These are phyloP conservation scores for Heliangelus exortis DNA, from an alignment of 2,797 vertebrate species.

Conservation along the genomic window DNA sequence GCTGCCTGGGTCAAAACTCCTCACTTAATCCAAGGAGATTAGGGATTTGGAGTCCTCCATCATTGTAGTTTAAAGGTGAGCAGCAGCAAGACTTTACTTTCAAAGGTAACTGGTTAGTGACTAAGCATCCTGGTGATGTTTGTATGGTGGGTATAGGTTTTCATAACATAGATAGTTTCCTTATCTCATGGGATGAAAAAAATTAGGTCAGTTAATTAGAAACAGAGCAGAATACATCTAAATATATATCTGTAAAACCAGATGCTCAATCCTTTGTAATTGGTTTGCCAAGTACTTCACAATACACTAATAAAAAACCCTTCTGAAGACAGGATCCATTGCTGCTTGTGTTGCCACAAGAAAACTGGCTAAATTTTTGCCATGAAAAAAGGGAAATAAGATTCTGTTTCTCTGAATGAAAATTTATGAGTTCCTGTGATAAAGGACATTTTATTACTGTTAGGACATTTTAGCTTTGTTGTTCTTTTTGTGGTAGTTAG, in stretches of 20 bases:
- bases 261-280: not conserved
- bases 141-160: not conserved
- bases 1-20: not conserved
- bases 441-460: not conserved
- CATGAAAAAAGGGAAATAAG: not conserved
- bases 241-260: not conserved
- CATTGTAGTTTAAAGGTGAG: not conserved
- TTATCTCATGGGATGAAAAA: not conserved
- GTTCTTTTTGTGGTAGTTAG: not conserved
- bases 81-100: not conserved
- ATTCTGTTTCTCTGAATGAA: not conserved
- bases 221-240: not conserved
- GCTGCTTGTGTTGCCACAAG: not conserved
- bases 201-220: not conserved
- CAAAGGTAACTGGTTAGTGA: not conserved
- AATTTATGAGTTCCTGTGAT: not conserved
- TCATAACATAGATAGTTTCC: not conserved
- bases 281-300: not conserved
- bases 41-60: not conserved
- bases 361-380: not conserved
- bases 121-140: not conserved
- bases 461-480: not conserved
- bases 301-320: not conserved
- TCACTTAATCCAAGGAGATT: not conserved
- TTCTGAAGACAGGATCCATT: not conserved